Evolutionary conservation across 2,888 invertebrate species (phyloP).

Genomic region (Teleogryllus oceanicus): DNA sequence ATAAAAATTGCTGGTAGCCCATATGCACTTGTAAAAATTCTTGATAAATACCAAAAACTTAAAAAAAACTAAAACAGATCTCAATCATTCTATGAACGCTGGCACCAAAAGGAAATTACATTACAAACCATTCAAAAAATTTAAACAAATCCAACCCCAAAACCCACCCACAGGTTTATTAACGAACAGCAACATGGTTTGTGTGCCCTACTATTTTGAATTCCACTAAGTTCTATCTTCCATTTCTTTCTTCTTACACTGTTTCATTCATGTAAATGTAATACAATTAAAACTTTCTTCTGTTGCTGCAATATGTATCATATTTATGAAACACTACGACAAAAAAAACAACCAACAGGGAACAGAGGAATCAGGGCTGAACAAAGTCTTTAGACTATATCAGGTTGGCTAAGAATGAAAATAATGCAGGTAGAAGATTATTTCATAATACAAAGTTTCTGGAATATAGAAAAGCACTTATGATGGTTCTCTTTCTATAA

Average conservation of each 20-base stretch:
- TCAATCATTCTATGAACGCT: background rate
- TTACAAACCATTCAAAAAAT: background rate
- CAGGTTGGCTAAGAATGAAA: background rate
- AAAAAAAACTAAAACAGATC: background rate
- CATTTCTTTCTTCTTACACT: too few relatives aligned
- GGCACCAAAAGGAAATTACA: background rate
- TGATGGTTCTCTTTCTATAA: too few relatives aligned
- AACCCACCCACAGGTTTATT: background rate
- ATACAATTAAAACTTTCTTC: background rate
- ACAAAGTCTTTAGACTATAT: background rate
- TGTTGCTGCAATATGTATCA: background rate
- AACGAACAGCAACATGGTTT: too few relatives aligned
- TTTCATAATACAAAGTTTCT: too few relatives aligned
- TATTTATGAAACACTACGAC: background rate
- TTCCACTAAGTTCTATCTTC: too few relatives aligned
- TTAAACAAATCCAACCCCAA: background rate
- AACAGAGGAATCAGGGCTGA: constrained; percentile 3
- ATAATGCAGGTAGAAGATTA: too few relatives aligned
- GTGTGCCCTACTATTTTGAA: too few relatives aligned
- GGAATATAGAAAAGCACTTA: too few relatives aligned
- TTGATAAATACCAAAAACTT: background rate
- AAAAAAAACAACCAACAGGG: background rate
- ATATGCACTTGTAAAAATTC: background rate
- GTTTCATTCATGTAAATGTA: background rate
- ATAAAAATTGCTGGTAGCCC: constrained; percentile 4